Percentiles rank a stretch among this genome's conserved stretches.
These are phyloP conservation scores for Emydocephalus ijimae DNA, from an alignment of 2,113 vertebrate genomes.

Conservation along the genomic window DNA sequence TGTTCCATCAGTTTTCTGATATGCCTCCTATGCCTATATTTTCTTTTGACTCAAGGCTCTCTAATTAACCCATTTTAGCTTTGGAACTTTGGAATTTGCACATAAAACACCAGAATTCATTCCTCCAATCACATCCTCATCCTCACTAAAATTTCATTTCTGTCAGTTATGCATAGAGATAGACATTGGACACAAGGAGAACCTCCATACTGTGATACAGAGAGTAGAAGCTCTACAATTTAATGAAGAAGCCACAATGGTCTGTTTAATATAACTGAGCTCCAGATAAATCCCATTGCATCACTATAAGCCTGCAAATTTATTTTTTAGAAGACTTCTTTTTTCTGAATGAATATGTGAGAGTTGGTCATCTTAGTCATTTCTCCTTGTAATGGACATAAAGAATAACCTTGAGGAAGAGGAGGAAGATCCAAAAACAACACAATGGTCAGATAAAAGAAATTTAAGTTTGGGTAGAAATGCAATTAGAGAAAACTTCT, in stretches of 20 bases:
- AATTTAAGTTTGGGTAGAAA: background rate
- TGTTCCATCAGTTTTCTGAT: constrained; percentile 5
- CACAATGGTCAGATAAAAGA: background rate
- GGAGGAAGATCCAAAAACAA: background rate
- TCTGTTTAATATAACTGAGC: background rate
- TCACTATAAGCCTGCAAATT: background rate
- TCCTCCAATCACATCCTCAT: background rate
- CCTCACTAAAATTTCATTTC: background rate
- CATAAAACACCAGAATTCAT: background rate
- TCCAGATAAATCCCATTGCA: background rate
- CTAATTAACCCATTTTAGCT: background rate
- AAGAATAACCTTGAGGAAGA: background rate
- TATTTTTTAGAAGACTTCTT: background rate
- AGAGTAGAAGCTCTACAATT: background rate
- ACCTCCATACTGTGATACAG: background rate
- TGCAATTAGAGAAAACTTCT: background rate
- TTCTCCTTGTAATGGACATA: background rate
- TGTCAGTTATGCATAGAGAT: background rate
- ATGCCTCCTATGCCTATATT: background rate
- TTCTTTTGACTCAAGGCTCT: background rate
- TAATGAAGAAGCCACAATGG: background rate
- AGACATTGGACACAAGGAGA: background rate
- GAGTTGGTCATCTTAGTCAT: background rate
- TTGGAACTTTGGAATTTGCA: background rate
- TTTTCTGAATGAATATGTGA: background rate